These are phyloP conservation scores for Oceanodroma tethys DNA, from an alignment of 2,113 vertebrate species.

Conservation along the genomic window DNA sequence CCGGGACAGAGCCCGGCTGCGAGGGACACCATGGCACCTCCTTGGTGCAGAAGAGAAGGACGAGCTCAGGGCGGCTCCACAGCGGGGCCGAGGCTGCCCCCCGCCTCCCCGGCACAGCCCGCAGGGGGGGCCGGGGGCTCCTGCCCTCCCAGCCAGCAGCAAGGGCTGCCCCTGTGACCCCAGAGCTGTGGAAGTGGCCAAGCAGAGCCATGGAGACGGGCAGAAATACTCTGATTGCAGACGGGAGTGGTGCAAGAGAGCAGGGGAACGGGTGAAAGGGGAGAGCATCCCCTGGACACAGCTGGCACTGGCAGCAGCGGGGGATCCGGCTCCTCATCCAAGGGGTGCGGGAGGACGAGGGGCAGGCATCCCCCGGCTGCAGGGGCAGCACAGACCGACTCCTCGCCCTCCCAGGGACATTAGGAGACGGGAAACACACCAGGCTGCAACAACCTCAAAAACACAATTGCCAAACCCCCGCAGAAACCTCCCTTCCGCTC, in stretches of 20 bases:
- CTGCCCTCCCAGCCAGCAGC: neutral
- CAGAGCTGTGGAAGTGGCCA: neutral
- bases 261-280: neutral
- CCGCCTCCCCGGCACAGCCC: neutral
- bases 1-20: neutral
- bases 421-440: neutral
- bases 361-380: neutral
- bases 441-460: neutral
- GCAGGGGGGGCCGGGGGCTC: no score
- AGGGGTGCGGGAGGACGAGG: neutral
- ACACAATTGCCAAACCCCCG: accelerated
- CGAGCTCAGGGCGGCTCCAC: neutral
- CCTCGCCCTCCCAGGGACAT: accelerated
- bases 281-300: neutral
- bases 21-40: neutral
- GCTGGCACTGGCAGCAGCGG: neutral
- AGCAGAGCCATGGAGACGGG: neutral
- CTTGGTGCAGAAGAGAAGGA: neutral
- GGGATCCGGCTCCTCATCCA: accelerated
- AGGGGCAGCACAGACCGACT: neutral
- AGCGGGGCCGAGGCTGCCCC: neutral
- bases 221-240: neutral
- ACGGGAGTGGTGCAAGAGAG: neutral
- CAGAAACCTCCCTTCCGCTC: neutral
- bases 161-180: accelerated